Evolutionary conservation across 2,113 vertebrate species (phyloP), one percentile per base, ranked within the genome.

Genomic region (Dipodomys merriami): DNA sequence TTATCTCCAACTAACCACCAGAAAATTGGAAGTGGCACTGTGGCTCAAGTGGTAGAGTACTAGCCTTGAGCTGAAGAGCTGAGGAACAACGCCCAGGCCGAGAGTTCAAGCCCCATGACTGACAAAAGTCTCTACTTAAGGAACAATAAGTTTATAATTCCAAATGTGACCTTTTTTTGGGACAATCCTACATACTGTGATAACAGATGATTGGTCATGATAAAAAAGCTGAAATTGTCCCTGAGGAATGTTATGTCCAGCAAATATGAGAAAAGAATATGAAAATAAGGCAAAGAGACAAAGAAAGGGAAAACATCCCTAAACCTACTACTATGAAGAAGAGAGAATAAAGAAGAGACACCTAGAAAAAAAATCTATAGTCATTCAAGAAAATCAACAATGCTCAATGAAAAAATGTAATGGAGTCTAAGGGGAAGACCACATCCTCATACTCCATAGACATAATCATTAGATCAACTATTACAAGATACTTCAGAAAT

Each of bases 401-500:
- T 35, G 16, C 9, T 77, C 44, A 77, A 20, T 12, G 73, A 62
- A 49, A 68, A 96, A 78, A 76, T 29, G 44, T 15, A 73, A 35
- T 78, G 11, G 62, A 69, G 23, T 4, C n/a, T 46, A 11, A 15
- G 81, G 64, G 16, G 44, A 18, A 81, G 62, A 29, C 20, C 23
- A 81, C 30, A 35, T 83, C 30, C 4, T 90, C 15, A 88, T 15
- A 72, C 13, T 78, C 25, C 53, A 82, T 53, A 23, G 10, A 44
- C 2, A 73, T 39, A 83, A 77, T 65, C 91, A 74, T 25, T 69
- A 11, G 64, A 35, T 74, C 49, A 79, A 74, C 35, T 60, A 22
- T 53, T 83, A 80, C 39, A 71, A 88, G 46, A 57, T 60, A 23
- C 46, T 69, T 83, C 29, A 74, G 60, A 90, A 94, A 87, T 84